phyloP scores from a whole-genome alignment of 1,140 invertebrate genomes.

The Papilio glaucus region DNA sequence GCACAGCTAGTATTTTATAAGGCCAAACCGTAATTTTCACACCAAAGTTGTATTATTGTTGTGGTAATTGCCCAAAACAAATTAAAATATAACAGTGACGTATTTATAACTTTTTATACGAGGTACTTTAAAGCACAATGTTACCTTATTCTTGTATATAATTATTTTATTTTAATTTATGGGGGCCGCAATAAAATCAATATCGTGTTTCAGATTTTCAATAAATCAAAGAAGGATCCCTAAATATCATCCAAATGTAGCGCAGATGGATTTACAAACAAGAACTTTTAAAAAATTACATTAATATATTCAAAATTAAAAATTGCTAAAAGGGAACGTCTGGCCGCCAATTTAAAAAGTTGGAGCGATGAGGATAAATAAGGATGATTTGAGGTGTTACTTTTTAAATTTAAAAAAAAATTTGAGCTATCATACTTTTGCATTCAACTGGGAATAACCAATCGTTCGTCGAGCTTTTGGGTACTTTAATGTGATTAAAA shows the following conservation, averaged over 20 bases:
- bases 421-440: not conserved
- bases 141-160: too few relatives aligned
- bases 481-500: too few relatives aligned
- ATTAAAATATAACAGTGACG: too few relatives aligned
- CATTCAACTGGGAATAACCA: not conserved
- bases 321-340: slow-evolving; percentile 44
- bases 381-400: slow-evolving; percentile 40
- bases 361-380: slow-evolving; percentile 37
- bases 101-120: too few relatives aligned
- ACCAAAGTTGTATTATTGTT: too few relatives aligned
- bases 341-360: slow-evolving; percentile 53
- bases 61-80: too few relatives aligned
- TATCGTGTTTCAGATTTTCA: not conserved
- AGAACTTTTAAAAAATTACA: slow-evolving; percentile 70
- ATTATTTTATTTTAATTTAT: too few relatives aligned
- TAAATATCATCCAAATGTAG: slow-evolving; percentile 27
- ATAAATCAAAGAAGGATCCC: slow-evolving; percentile 22
- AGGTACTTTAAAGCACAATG: too few relatives aligned
- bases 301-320: slow-evolving; percentile 71
- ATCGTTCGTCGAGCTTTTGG: too few relatives aligned
- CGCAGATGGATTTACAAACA: slow-evolving; percentile 52
- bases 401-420: not conserved
- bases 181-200: too few relatives aligned
- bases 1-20: too few relatives aligned
- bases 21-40: too few relatives aligned